Conservation (phyloP, 1,140 invertebrate species). For the Psix sp. region DNA sequence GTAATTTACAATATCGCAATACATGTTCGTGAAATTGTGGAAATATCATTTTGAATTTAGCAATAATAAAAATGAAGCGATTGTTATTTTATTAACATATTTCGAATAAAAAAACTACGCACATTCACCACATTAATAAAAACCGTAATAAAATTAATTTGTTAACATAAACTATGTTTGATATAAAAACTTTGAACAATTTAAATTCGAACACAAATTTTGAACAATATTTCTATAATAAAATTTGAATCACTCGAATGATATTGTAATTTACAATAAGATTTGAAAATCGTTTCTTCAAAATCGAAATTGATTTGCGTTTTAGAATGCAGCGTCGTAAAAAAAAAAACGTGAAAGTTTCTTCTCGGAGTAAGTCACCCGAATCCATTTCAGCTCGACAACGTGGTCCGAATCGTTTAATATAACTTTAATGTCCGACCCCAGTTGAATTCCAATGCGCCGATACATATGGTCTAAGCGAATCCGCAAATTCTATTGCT, state of each 20-base stretch:
- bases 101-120: too few species aligned
- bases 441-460: constrained; percentile 62
- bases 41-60: too few species aligned
- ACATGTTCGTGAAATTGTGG: too few species aligned
- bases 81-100: too few species aligned
- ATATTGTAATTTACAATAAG: constrained; percentile 20
- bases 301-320: constrained; percentile 16
- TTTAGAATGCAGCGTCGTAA: constrained; percentile 26
- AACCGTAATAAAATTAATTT: too few species aligned
- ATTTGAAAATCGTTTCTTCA: constrained; percentile 4
- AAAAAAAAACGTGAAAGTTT: constrained; percentile 46
- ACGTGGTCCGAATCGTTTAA: constrained; percentile 61
- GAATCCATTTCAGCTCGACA: constrained; percentile 52
- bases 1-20: too few species aligned
- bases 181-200: too few species aligned
- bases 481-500: constrained; percentile 59
- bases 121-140: too few species aligned
- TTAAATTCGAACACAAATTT: not conserved
- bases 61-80: too few species aligned
- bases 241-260: not conserved
- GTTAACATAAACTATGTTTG: too few species aligned
- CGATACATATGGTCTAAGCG: constrained; percentile 61
- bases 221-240: not conserved
- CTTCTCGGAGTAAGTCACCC: constrained; percentile 39
- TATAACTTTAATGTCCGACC: constrained; percentile 65